These are phyloP conservation scores for Pomatostomus ruficeps DNA, from an alignment of 2,113 vertebrate genomes.

Conservation along the genomic window DNA sequence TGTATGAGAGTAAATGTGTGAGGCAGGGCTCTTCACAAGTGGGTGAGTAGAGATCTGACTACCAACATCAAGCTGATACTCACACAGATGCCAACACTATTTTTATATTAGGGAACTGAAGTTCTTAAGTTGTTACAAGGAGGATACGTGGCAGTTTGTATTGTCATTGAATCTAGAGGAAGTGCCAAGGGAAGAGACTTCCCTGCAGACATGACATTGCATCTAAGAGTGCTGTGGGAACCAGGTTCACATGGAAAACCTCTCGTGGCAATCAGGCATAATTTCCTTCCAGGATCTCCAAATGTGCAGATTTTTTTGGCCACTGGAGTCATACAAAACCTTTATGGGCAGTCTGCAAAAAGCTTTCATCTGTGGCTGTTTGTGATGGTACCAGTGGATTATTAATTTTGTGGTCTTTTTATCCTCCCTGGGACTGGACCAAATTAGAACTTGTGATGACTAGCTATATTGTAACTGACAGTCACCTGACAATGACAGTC, in stretches of 20 bases:
- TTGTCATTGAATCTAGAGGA: neutral
- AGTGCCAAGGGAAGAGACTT: neutral
- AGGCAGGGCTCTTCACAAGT: neutral
- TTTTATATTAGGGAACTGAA: neutral
- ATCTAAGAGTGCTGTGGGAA: neutral
- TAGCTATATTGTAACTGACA: neutral
- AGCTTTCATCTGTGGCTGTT: neutral
- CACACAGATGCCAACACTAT: neutral
- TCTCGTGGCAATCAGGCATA: neutral
- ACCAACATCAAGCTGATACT: neutral
- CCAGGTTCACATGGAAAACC: neutral
- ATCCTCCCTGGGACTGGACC: neutral
- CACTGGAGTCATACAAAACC: neutral
- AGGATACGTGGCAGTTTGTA: neutral
- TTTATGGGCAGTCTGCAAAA: neutral
- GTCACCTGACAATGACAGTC: neutral
- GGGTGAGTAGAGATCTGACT: neutral
- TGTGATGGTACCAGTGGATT: neutral
- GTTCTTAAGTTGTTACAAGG: neutral
- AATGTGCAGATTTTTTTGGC: neutral
- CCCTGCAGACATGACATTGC: fast-evolving
- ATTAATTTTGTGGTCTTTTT: neutral
- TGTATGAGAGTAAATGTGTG: neutral
- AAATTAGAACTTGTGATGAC: neutral
- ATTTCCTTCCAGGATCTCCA: neutral